Base-by-base conservation (phyloP, 2,113 vertebrate species). In the Phasianus colchicus region DNA sequence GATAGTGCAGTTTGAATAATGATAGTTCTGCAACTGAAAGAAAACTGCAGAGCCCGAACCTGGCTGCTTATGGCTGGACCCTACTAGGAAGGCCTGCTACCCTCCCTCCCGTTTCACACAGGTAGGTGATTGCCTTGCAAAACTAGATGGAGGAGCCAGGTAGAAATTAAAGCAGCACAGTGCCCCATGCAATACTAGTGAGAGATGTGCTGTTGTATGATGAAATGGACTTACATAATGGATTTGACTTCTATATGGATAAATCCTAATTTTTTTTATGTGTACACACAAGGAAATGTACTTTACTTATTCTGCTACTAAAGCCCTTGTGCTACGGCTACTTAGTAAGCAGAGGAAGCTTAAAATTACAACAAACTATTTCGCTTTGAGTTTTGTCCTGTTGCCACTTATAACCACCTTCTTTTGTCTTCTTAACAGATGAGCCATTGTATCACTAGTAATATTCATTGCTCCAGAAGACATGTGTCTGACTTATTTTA, bases 361-460 rank as follows among this genome's bases (percentile, higher is more conserved):
- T 61, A 67, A 75, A 91, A 67, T 40, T 34, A 81, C 70, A 88
- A 8, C 43, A 78, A 86, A 22, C 13, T 36, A 29, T 15, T 76
- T 47, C 18, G 19, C 32, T 61, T 29, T 27, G 40, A 29, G 15
- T 69, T 88, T 84, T 64, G 20, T 69, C 24, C 5, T 3, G 2
- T 38, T 79, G 45, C 8, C 30, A 75, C 89, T 83, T 73, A 55
- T 45, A 91, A 42, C 11, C 11, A 11, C 25, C 79, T 85, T 64
- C 27, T 89, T 93, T 91, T 63, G 27, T 60, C 73, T 91, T 86
- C 34, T 85, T 63, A 80, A 61, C 10, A 88, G 54, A 55, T 38
- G 19, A 85, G 27, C 36, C 34, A 40, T 2, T 70, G 54, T 21
- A 1, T 60, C 40, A 76, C 71, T 21, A 48, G 27, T 24, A 48